Percentiles rank a stretch among this genome's conserved stretches.
These are phyloP conservation scores for Brachyrhaphis roseni DNA, from an alignment of 2,797 vertebrate species.

Conservation along the genomic window DNA sequence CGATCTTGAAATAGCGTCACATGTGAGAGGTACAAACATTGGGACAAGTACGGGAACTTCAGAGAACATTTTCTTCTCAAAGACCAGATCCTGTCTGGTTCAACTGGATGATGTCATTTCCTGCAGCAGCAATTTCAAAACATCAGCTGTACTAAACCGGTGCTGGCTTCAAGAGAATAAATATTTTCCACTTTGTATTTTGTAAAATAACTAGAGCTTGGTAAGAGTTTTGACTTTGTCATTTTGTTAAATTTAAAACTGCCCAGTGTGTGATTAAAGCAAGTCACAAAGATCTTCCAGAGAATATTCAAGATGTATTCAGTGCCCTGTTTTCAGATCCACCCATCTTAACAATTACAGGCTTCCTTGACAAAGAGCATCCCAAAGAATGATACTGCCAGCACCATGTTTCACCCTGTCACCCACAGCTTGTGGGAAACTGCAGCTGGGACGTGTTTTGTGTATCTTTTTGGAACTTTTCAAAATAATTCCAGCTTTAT, in stretches of 20 bases:
- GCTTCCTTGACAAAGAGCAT: no score
- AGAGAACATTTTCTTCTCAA: constrained; percentile 7
- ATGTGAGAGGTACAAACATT: not conserved
- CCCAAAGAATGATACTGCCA: not conserved
- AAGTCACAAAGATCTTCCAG: no score
- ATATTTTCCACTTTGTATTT: not conserved
- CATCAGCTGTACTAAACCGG: not conserved
- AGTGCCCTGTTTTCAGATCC: not conserved
- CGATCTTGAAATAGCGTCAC: constrained; percentile 1
- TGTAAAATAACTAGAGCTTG: not conserved
- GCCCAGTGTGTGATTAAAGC: no score
- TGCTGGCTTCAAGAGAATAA: not conserved
- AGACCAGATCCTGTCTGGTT: not conserved
- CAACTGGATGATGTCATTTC: not conserved
- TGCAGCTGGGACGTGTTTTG: not conserved
- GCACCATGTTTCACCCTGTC: not conserved
- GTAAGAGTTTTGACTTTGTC: not conserved
- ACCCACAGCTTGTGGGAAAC: not conserved
- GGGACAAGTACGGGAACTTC: not conserved
- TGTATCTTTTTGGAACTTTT: not conserved
- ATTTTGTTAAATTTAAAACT: no score
- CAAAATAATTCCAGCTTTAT: not conserved
- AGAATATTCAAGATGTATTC: no score
- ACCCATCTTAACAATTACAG: not conserved
- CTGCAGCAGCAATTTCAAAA: not conserved